A percentile compares a stretch with the other conserved stretches of the same genome.
Conservation (phyloP, 2,888 invertebrate species). For the Drosophila robusta region DNA sequence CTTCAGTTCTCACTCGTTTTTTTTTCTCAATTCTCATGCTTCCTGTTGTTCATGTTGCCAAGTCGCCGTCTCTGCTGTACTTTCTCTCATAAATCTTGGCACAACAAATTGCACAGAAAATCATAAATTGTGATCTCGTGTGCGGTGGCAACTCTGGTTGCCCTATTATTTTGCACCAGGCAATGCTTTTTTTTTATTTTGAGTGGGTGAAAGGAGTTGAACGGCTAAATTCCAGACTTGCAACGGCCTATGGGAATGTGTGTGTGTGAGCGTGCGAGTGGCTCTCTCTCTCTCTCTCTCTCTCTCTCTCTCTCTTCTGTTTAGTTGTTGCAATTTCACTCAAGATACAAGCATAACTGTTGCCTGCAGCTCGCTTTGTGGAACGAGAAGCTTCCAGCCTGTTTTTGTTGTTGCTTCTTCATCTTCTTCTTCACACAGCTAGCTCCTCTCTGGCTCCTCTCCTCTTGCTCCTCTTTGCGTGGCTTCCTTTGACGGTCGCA, state of each 20-base stretch:
- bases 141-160: slow-evolving; percentile 15
- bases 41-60: slow-evolving; percentile 15
- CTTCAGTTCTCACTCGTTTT: slow-evolving; percentile 6
- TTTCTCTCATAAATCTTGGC: slow-evolving; percentile 74
- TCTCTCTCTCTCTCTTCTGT: no score
- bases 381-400: slow-evolving; percentile 56
- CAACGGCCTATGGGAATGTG: slow-evolving; percentile 2
- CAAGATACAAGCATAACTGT: slow-evolving; percentile 43
- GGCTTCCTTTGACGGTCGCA: slow-evolving; percentile 9
- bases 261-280: slow-evolving; percentile 12
- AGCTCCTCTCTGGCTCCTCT: background rate
- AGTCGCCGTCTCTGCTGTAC: slow-evolving; percentile 33
- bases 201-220: slow-evolving; percentile 80
- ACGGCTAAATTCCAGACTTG: slow-evolving; percentile 48
- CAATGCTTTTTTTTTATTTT: background rate
- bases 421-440: slow-evolving; percentile 1
- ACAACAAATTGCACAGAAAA: slow-evolving; percentile 58
- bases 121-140: slow-evolving; percentile 51
- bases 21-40: slow-evolving; percentile 9
- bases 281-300: no score
- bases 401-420: slow-evolving; percentile 11
- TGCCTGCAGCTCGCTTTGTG: slow-evolving; percentile 32
- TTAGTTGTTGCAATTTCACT: slow-evolving; percentile 57
- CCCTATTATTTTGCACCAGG: slow-evolving; percentile 24
- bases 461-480: slow-evolving; percentile 13